Evolutionary conservation across 2,797 vertebrate species (phyloP), one percentile per base, ranked within the genome.

Genomic region (Hephaestus fuliginosus): DNA sequence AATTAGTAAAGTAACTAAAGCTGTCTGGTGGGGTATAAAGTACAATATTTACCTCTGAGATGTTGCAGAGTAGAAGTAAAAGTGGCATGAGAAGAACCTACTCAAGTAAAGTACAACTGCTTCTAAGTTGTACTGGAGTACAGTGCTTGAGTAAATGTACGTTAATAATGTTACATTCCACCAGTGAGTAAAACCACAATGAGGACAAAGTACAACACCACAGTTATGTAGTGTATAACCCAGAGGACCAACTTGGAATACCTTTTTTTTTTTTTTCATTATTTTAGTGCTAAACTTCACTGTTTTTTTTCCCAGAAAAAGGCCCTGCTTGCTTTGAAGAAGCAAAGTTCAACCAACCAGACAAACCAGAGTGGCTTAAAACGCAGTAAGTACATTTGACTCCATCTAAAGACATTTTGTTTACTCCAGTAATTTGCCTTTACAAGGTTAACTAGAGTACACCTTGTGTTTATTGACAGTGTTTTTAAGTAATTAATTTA

Each of bases 321-420:
- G 87, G 97, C 97, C 0, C 89, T 98, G 44, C 81, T 97, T 80
- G 97, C 97, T 4, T 88, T 98, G 76, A 98, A 98, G 94, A 98
- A 98, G 76, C 97, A 98, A 89, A 98, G 96, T 79, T 97, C 96
- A 85, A 97, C 95, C 30, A 97, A 90, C 77, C 96, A 97, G 89
- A 95, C 96, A n/a, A 97, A 93, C 86, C 97, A 98, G 84, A 95
- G 97, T 2, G 97, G 97, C 41, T 95, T 98, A 63, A 98, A 98
- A 83, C 95, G 97, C 83, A 98, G 97, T 98, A 92, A 95, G 96
- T 93, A 17, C 7, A 33, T 39, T 58, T 76, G 2, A 48, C 22
- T 61, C 1, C 6, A 20, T 44, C 48, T 36, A n/a, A 33, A 39
- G 3, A 30, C 5, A 41, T 64, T 3, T 39, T 58, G 10, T 46